Evolutionary conservation across 1,140 invertebrate species (phyloP), one percentile per base, ranked within the genome.

Genomic region (Mamestra configurata): DNA sequence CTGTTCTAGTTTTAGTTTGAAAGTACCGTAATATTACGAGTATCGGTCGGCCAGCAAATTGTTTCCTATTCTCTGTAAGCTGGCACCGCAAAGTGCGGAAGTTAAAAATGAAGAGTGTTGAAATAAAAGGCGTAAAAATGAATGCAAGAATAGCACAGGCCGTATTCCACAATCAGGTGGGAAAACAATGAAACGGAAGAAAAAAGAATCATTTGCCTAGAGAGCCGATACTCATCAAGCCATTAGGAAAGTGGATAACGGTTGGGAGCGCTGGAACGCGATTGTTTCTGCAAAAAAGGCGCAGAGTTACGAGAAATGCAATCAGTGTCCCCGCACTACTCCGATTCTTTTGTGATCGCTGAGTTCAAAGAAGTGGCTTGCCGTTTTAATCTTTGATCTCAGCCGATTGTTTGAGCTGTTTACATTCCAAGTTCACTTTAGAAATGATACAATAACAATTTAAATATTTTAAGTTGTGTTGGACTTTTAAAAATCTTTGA

Each of bases 371-470:
- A 57, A 64, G 55, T 27, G 43, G 55, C 53, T 51, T 55, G 55
- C 51, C 70, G 76, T 83, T 80, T 79, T 75, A 75, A 80, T 80
- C 55, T 72, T 13, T 64, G 57, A 72, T 57, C 43, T 31, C n/a
- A 20, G 18, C 13, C 10, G 22, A 24, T 24, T 24, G 20, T 24
- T 55, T 55, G 20, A 13, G 0, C 11, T 55, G 13, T 13, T 13
- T 55, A 8, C 20, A 53, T 53, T 22, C 1, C 0, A 53, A 20
- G n/a, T 18, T 18, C 15, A 51, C 4, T 51, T 51, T 51, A 31
- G 27, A 31, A 31, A 31, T 15, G 7, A 51, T 1, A n/a, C 49
- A 51, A n/a, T 49, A 3, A 49, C n/a, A n/a, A n/a, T n/a, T n/a
- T n/a, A n/a, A n/a, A n/a, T n/a, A n/a, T n/a, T n/a, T n/a, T n/a